Evolutionary conservation across 1,140 invertebrate species (phyloP), one percentile per base, ranked within the genome.

Genomic region (Pararge aegeria): DNA sequence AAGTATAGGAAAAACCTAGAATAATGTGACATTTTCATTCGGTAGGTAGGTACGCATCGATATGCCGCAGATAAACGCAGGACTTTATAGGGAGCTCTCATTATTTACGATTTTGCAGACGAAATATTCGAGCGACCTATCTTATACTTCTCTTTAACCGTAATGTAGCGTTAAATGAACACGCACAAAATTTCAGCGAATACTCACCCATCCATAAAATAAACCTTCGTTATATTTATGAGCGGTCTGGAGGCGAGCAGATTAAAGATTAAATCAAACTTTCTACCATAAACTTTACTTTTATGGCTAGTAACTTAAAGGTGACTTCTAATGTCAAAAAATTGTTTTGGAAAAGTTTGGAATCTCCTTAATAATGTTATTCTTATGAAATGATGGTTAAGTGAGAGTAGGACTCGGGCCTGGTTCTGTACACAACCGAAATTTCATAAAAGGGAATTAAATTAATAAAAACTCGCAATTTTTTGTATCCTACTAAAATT

Each of bases 91-190:
- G n/a, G 10, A 10, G 10, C 2, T 10, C 13, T 16, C 38, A 42
- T 18, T 7, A 5, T 42, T 15, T 42, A 42, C 38, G 1, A 42
- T 42, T 42, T 16, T 42, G 38, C 13, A 18, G 38, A 15, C 38
- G 7, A 18, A 40, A 42, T 16, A 16, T 18, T 42, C 38, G 6
- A 42, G 3, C 5, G 18, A 18, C 13, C 15, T 18, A 18, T 34
- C 30, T 10, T 34, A n/a, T 7, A 12, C 16, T 15, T 46, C 18
- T 46, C 16, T 12, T 7, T 18, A 46, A 46, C 42, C 15, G 42
- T 46, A 46, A 46, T 20, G 42, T 46, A 12, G 16, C 42, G 42
- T 46, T 46, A 46, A 46, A 46, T 46, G 42, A 46, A 46, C 42
- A 46, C 10, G 42, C 42, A 46, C 19, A 46, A 46, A 46, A 46